Percentiles rank a stretch among this genome's conserved stretches.
Conservation (phyloP, 2,888 invertebrate species). For the Meghimatium bilineatum region DNA sequence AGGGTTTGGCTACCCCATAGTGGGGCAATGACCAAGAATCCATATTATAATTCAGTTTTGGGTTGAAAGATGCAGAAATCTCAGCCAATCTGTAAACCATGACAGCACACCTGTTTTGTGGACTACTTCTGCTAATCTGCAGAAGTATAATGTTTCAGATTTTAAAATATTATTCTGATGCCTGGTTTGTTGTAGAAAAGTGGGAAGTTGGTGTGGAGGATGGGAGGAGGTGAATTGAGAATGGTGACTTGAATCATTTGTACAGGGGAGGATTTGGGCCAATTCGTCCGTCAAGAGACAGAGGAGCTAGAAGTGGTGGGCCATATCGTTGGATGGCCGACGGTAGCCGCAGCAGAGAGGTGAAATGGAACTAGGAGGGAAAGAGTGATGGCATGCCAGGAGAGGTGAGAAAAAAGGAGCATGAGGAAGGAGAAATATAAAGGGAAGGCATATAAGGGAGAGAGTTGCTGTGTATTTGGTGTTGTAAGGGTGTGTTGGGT, state of each 20-base stretch:
- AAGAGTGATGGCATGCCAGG: conserved; percentile 18
- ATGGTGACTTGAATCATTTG: conserved; percentile 46
- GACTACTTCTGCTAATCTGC: too few species aligned
- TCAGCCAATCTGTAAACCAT: too few species aligned
- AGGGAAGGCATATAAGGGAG: not conserved
- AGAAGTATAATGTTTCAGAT: too few species aligned
- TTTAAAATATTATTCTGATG: conserved; percentile 5
- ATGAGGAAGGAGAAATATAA: not conserved
- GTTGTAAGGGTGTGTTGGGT: conserved; percentile 11
- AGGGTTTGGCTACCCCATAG: too few species aligned
- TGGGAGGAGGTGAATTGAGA: conserved; percentile 37
- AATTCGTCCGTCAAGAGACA: conserved; percentile 37
- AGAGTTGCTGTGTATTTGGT: conserved; percentile 7
- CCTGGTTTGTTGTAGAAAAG: not conserved
- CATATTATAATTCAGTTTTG: too few species aligned
- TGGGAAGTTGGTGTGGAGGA: not conserved
- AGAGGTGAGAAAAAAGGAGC: conserved; percentile 43
- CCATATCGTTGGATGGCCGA: conserved; percentile 46
- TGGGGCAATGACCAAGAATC: too few species aligned
- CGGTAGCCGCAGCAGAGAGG: conserved; percentile 38
- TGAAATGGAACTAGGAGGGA: conserved; percentile 47
- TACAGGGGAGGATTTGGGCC: conserved; percentile 40
- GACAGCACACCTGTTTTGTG: too few species aligned
- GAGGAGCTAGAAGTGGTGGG: conserved; percentile 32
- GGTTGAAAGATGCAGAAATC: too few species aligned